phyloP scores from a whole-genome alignment of 2,888 invertebrate species.

The Frankliniella fusca region DNA sequence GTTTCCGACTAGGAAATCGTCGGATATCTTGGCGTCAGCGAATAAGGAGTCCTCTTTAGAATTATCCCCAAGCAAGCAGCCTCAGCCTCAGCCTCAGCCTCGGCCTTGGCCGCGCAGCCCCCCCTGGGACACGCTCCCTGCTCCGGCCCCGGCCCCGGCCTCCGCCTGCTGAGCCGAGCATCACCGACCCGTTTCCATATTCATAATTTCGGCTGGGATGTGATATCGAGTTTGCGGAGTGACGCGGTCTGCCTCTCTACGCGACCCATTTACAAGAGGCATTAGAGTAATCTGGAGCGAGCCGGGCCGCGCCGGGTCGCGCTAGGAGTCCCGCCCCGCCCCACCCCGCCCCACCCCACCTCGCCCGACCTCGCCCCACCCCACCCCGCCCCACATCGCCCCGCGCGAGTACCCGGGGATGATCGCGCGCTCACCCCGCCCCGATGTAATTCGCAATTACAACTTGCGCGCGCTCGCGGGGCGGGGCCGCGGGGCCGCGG shows the following conservation, averaged over 20 bases:
- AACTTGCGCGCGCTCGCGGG: background rate
- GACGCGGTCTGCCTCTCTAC: background rate
- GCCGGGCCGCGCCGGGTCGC: background rate
- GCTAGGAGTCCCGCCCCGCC: background rate
- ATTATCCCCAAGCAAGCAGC: too few species aligned
- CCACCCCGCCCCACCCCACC: too few species aligned
- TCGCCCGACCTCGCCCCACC: slow-evolving; percentile 4
- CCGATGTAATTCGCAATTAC: slow-evolving; percentile 21
- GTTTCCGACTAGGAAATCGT: too few species aligned
- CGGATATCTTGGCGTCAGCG: too few species aligned
- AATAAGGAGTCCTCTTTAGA: too few species aligned
- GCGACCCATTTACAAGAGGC: slow-evolving; percentile 19
- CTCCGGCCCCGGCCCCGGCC: background rate
- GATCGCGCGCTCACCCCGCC: background rate
- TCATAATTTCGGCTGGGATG: background rate
- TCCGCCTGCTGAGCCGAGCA: background rate
- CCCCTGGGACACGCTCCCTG: background rate
- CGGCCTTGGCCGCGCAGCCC: too few species aligned
- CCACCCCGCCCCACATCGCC: background rate
- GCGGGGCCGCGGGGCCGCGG: too few species aligned
- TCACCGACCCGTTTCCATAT: background rate
- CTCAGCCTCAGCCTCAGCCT: too few species aligned
- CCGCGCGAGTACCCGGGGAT: background rate
- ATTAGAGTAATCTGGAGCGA: background rate
- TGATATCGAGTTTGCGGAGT: slow-evolving; percentile 20